Evolutionary conservation across 2,113 vertebrate species (phyloP).

Genomic region (Ptilorrhoa leucosticta): DNA sequence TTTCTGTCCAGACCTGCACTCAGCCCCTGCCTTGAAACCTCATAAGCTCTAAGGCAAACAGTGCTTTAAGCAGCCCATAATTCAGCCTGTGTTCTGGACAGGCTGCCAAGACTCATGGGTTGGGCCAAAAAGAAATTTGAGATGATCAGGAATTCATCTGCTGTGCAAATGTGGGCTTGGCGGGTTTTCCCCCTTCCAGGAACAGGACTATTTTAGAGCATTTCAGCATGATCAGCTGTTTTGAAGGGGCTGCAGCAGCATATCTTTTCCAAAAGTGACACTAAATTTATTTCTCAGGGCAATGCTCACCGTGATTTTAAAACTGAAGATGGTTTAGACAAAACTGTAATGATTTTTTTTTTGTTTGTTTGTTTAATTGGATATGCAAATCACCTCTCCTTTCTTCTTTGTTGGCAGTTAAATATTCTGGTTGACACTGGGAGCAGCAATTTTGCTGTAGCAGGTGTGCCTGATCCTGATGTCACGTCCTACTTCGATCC

Average conservation of each 20-base stretch:
- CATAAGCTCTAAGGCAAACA: background rate
- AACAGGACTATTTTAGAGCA: background rate
- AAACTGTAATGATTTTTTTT: background rate
- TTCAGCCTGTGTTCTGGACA: background rate
- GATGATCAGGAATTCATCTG: background rate
- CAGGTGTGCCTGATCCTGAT: slow-evolving; percentile 81
- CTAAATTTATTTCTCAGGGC: background rate
- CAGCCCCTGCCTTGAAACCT: background rate
- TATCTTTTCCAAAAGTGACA: background rate
- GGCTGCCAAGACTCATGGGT: background rate
- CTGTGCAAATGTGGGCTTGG: background rate
- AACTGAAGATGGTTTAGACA: background rate
- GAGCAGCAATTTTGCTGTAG: slow-evolving; percentile 98
- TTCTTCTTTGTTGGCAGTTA: slow-evolving; percentile 79
- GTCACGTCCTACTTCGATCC: slow-evolving; percentile 83
- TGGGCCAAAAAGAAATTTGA: background rate
- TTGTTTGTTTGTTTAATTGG: background rate
- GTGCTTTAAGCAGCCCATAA: background rate
- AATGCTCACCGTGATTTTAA: background rate
- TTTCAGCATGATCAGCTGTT: background rate
- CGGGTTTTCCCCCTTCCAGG: background rate
- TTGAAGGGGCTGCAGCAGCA: background rate
- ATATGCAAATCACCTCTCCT: background rate
- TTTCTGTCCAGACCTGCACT: background rate
- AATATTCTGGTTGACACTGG: slow-evolving; percentile 97